Conservation (phyloP, 2,113 vertebrate species). For the Carassius auratus region DNA sequence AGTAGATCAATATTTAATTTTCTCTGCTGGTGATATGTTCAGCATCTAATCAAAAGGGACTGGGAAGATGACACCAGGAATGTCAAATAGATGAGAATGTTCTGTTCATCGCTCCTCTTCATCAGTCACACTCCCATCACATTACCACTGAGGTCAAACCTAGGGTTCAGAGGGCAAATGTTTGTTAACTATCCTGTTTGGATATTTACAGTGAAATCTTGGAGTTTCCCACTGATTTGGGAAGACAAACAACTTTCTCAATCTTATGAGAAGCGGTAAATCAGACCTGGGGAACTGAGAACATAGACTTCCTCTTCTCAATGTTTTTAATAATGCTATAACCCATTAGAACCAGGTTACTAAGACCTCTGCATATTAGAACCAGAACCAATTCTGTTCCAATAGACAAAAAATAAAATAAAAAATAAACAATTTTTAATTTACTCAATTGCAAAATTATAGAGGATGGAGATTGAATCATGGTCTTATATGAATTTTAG, state of each 20-base stretch:
- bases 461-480: no score
- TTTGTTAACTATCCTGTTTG: conserved; percentile 27
- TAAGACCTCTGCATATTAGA: no score
- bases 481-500: no score
- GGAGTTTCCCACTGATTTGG: not conserved
- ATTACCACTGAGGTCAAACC: conserved; percentile 59
- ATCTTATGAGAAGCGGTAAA: not conserved
- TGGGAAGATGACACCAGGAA: conserved; percentile 77
- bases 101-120: conserved; percentile 12
- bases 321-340: no score
- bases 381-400: no score
- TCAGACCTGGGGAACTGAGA: no score
- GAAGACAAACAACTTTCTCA: not conserved
- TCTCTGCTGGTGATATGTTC: conserved; percentile 77
- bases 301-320: no score
- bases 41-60: conserved; percentile 73
- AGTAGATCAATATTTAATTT: conserved; percentile 83
- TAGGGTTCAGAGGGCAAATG: conserved; percentile 59
- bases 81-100: conserved; percentile 67
- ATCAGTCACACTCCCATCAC: conserved; percentile 57
- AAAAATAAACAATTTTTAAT: no score
- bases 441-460: no score
- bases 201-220: not conserved
- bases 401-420: no score
- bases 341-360: no score